Evolutionary conservation across 2,888 invertebrate species (phyloP).

Genomic region (Leucophora obtusa): DNA sequence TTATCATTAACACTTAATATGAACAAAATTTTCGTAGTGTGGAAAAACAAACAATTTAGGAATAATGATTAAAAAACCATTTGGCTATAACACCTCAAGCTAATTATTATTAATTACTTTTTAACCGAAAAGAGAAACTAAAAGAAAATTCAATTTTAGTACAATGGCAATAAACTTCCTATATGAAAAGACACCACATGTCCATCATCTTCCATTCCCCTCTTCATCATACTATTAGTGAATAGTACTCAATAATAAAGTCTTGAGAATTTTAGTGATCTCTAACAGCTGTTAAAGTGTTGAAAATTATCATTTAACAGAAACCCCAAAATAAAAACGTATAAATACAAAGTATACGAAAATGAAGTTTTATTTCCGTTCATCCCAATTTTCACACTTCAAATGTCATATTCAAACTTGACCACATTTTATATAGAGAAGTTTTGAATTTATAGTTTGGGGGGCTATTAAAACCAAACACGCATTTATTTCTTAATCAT

Average conservation of each 20-base stretch:
- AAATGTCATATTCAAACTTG: slow-evolving; percentile 54
- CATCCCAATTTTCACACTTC: slow-evolving; percentile 60
- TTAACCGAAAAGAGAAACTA: slow-evolving; percentile 21
- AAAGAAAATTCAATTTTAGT: neutral
- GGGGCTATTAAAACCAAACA: slow-evolving; percentile 19
- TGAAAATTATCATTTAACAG: slow-evolving; percentile 64
- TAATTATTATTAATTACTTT: slow-evolving; percentile 68
- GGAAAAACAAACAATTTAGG: slow-evolving; percentile 66
- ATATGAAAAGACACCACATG: neutral
- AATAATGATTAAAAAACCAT: slow-evolving; percentile 78
- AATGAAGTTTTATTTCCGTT: slow-evolving; percentile 36
- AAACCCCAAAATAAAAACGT: slow-evolving; percentile 12
- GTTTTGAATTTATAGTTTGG: neutral
- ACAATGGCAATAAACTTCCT: neutral
- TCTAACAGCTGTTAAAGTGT: slow-evolving; percentile 66
- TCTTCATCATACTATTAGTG: neutral
- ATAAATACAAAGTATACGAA: neutral
- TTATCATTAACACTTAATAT: slow-evolving; percentile 58
- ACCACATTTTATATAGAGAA: slow-evolving; percentile 33
- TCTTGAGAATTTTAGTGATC: slow-evolving; percentile 61
- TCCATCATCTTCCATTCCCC: neutral
- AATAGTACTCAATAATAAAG: neutral
- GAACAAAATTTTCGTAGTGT: slow-evolving; percentile 1
- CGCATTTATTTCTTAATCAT: slow-evolving; percentile 52
- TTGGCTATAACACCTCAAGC: slow-evolving; percentile 71